Percentiles rank a stretch among this genome's conserved stretches.
These are phyloP conservation scores for Acromyrmex charruanus DNA, from an alignment of 1,140 invertebrate species.

Conservation along the genomic window DNA sequence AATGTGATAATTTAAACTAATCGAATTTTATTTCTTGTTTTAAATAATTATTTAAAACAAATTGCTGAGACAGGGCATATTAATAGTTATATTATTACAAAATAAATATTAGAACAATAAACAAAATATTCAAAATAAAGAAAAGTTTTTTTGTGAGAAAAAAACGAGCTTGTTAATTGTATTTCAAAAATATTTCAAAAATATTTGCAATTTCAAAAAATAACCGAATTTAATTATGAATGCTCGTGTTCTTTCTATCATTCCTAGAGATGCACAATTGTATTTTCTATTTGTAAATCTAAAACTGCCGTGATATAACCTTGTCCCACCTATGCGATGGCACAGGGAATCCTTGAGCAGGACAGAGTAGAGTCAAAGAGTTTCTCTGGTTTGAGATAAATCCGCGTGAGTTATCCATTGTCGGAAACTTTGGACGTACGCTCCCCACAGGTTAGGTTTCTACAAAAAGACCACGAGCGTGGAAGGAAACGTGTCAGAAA, in stretches of 20 bases:
- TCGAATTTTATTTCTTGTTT: background rate
- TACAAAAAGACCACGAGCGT: conserved; percentile 73
- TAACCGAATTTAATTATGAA: background rate
- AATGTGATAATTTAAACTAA: background rate
- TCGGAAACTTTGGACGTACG: conserved; percentile 90
- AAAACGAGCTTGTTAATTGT: background rate
- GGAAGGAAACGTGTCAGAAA: conserved; percentile 51
- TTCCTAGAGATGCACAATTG: background rate
- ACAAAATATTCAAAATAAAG: background rate
- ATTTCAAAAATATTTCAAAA: background rate
- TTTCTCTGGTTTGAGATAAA: conserved; percentile 85
- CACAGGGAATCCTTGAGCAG: conserved; percentile 90
- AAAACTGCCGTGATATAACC: conserved; percentile 47
- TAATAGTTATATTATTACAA: background rate
- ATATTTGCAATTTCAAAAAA: background rate
- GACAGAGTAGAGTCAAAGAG: conserved; percentile 87
- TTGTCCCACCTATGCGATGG: conserved; percentile 88
- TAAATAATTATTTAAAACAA: conserved; percentile 1
- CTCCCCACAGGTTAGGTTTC: conserved; percentile 89
- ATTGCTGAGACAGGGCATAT: conserved; percentile 64
- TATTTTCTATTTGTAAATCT: background rate
- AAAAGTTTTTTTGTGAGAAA: background rate
- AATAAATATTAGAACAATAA: background rate
- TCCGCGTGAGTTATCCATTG: conserved; percentile 89
- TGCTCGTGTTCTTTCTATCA: conserved; percentile 12